A percentile compares a stretch with the other conserved stretches of the same genome.
Evolutionary conservation across 2,888 invertebrate genomes (phyloP).

Genomic region (Rotaria magnacalcarata): DNA sequence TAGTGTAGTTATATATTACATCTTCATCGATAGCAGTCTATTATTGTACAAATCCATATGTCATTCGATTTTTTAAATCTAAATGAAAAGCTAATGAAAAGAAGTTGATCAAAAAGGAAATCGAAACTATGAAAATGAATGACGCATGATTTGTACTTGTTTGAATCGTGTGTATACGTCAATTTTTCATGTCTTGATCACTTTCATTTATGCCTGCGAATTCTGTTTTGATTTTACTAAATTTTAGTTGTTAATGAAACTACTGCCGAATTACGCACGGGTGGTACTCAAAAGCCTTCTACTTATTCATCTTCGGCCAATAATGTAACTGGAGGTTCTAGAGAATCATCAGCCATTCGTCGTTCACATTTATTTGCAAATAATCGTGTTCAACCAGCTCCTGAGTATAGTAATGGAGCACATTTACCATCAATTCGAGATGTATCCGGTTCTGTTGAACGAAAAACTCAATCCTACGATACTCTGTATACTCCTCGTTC

Average conservation of each 20-base stretch:
- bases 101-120: too few relatives aligned
- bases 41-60: too few relatives aligned
- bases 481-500: background rate
- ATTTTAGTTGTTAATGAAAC: conserved; percentile 10
- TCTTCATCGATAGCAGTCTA: too few relatives aligned
- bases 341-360: background rate
- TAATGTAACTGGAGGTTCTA: background rate
- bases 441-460: background rate
- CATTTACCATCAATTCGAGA: conserved; percentile 21
- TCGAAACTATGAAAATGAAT: too few relatives aligned
- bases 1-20: too few relatives aligned
- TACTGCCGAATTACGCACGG: background rate
- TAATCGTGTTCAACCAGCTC: background rate
- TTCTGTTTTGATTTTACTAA: background rate
- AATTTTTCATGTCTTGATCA: too few relatives aligned
- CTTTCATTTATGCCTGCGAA: background rate
- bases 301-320: background rate
- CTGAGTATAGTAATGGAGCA: background rate
- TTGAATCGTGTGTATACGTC: too few relatives aligned
- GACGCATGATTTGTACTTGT: too few relatives aligned
- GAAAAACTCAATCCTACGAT: background rate
- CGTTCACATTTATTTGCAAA: background rate
- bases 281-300: background rate
- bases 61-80: too few relatives aligned
- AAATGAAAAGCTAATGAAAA: too few relatives aligned